Evolutionary conservation across 2,797 vertebrate genomes (phyloP).

Genomic region (Scyliorhinus canicula): DNA sequence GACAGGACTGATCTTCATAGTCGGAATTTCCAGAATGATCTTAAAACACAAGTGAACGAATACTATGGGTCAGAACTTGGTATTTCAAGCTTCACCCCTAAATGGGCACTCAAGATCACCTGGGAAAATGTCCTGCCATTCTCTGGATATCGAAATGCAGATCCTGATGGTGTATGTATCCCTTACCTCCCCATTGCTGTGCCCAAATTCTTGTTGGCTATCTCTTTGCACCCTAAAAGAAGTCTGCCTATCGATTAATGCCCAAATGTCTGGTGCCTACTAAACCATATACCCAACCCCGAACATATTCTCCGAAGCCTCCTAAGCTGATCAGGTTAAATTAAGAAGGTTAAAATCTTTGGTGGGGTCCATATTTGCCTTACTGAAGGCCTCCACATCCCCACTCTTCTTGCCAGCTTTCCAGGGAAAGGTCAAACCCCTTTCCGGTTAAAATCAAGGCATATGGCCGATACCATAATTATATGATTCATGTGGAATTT

Average conservation of each 20-base stretch:
- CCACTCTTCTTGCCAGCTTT: neutral
- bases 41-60: neutral
- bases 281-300: neutral
- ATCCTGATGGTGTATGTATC: neutral
- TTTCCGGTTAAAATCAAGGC: neutral
- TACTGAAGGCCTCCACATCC: neutral
- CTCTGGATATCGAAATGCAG: neutral
- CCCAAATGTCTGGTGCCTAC: neutral
- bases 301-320: neutral
- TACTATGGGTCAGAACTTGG: neutral
- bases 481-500: neutral
- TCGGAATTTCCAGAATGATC: neutral
- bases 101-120: slow-evolving; percentile 64
- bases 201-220: neutral
- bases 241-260: neutral
- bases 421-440: too few relatives aligned
- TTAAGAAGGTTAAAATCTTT: neutral
- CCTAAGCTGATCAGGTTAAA: neutral
- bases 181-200: neutral
- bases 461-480: neutral
- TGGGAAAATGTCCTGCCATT: slow-evolving; percentile 54
- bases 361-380: neutral
- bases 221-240: neutral
- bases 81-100: slow-evolving; percentile 50
- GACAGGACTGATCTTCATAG: neutral